Conservation (phyloP, 2,888 invertebrate species). For the Stenichneumon culpator region DNA sequence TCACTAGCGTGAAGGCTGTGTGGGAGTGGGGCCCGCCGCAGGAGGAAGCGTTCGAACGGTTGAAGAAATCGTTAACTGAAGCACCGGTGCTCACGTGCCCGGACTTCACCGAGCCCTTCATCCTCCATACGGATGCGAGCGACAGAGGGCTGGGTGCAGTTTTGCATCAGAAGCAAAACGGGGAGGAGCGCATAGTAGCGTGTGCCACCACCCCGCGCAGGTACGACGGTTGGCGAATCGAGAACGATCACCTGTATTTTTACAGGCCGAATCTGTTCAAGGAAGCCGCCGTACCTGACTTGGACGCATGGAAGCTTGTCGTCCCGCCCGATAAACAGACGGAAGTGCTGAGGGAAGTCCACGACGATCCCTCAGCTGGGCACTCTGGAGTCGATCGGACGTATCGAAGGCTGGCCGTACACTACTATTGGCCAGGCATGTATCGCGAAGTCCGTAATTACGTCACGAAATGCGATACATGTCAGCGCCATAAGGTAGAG, state of each 20-base stretch:
- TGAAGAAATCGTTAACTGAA: background rate
- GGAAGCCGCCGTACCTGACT: slow-evolving; percentile 52
- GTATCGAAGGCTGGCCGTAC: background rate
- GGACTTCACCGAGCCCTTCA: slow-evolving; percentile 48
- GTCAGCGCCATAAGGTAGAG: slow-evolving; percentile 65
- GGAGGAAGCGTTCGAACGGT: slow-evolving; percentile 10
- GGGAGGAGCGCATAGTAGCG: slow-evolving; percentile 60
- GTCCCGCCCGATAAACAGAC: slow-evolving; percentile 53
- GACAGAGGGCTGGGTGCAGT: slow-evolving; percentile 63
- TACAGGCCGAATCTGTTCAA: slow-evolving; percentile 43
- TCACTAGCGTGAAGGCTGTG: slow-evolving; percentile 45
- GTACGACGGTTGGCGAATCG: slow-evolving; percentile 45
- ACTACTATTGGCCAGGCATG: slow-evolving; percentile 71
- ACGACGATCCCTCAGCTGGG: slow-evolving; percentile 58
- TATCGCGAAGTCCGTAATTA: slow-evolving; percentile 60
- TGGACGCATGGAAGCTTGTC: slow-evolving; percentile 69
- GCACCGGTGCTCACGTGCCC: slow-evolving; percentile 25
- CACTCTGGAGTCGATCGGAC: slow-evolving; percentile 70
- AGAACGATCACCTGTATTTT: slow-evolving; percentile 58
- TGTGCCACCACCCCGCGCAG: slow-evolving; percentile 19
- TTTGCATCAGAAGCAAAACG: slow-evolving; percentile 45
- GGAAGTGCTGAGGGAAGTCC: slow-evolving; percentile 44
- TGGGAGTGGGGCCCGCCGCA: slow-evolving; percentile 30
- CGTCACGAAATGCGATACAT: slow-evolving; percentile 68
- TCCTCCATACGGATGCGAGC: slow-evolving; percentile 66